Conservation (phyloP, 1,140 invertebrate species). For the Habropoda laboriosa region DNA sequence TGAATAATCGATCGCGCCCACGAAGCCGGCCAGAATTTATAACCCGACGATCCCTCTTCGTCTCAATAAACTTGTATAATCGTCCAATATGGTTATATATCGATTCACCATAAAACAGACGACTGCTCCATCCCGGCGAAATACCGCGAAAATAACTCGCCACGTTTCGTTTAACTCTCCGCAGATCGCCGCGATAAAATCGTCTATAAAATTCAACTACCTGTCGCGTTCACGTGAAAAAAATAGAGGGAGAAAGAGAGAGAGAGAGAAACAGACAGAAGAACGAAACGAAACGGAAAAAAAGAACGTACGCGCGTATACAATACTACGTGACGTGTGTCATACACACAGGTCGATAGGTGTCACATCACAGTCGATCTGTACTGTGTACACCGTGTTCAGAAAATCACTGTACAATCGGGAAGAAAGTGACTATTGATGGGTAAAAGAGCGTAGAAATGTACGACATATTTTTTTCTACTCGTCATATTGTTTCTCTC, state of each 20-base stretch:
- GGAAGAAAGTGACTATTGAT: conserved; percentile 11
- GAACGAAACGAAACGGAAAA: neutral
- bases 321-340: conserved; percentile 28
- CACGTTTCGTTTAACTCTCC: conserved; percentile 46
- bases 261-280: neutral
- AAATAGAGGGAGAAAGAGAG: neutral
- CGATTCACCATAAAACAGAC: conserved; percentile 38
- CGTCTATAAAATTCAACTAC: conserved; percentile 49
- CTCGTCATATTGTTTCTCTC: neutral
- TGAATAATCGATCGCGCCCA: conserved; percentile 19
- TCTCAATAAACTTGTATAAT: conserved; percentile 43
- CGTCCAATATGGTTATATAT: conserved; percentile 38
- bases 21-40: conserved; percentile 34
- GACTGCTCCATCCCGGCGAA: conserved; percentile 33
- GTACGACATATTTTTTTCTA: neutral
- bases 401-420: conserved; percentile 16
- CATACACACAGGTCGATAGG: conserved; percentile 24
- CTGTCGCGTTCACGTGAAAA: conserved; percentile 20
- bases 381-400: conserved; percentile 10
- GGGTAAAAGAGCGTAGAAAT: neutral
- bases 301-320: neutral
- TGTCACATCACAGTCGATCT: conserved; percentile 27
- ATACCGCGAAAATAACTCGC: conserved; percentile 41
- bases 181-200: conserved; percentile 49
- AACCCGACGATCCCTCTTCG: conserved; percentile 31